Base-by-base conservation (phyloP, 2,888 invertebrate genomes). In the Folsomia candida region DNA sequence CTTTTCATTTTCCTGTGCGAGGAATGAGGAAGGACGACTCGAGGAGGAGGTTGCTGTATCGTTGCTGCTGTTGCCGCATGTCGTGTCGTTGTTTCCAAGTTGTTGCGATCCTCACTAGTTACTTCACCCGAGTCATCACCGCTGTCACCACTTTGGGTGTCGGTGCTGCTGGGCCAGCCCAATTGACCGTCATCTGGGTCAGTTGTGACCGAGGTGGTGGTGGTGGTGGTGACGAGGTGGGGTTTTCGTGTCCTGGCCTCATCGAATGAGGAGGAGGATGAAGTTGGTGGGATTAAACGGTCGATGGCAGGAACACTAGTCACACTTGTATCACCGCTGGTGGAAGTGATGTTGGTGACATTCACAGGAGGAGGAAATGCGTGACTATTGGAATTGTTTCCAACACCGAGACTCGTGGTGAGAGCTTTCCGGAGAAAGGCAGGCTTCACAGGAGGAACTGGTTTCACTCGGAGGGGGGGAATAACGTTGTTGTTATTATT, bases 91-190 rank as follows among this genome's bases (percentile, higher is more conserved):
- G 29, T 2, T 29, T 6, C 27, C 2, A 28, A 20, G 9, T 28
- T 6, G 57, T 6, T 6, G 54, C 4, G 54, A 54, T 65, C 65
- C 25, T 24, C 51, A 25, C 2, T 65, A 4, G 65, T 27, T 4
- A 51, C 65, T 25, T 65, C 27, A 2, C 27, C 65, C 2, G 70
- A 70, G 22, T 70, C 62, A 9, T 65, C 59, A 18, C 29, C 37
- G 2, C 60, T 65, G 3, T 63, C 57, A 54, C 60, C 47, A 51
- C 64, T 69, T 22, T 51, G 59, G 47, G 37, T 68, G n/a, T 57
- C 62, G n/a, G 28, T 65, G 25, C 69, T 65, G 26, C 70, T 70
- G 20, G 70, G 66, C 70, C 70, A 70, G 25, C 66, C 66, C 9
- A 66, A 59, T 9, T 37, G 37, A 37, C 58, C 28, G 20, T 70